phyloP scores from a whole-genome alignment of 2,797 vertebrate species.

The Acanthurus leucopareius region DNA sequence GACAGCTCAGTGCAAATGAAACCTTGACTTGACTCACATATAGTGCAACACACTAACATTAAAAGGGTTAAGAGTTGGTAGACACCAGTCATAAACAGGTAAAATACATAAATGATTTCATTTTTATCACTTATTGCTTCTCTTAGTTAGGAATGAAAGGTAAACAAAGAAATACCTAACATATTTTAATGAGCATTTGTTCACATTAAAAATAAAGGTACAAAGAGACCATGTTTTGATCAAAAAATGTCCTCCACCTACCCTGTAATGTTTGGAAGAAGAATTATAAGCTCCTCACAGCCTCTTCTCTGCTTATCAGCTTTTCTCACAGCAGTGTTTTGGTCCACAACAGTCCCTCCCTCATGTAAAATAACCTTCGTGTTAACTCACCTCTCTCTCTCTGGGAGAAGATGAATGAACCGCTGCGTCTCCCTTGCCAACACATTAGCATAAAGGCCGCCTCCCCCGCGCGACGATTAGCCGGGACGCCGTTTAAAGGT shows the following conservation, averaged over 20 bases:
- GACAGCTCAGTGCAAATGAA: background rate
- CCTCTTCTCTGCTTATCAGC: conserved; percentile 21
- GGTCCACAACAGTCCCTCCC: conserved; percentile 57
- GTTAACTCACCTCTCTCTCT: conserved; percentile 64
- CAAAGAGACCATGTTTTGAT: conserved; percentile 3
- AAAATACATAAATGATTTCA: conserved; percentile 1
- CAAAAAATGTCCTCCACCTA: conserved; percentile 57
- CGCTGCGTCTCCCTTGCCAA: conserved; percentile 84
- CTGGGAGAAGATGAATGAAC: conserved; percentile 84
- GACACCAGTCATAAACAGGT: background rate
- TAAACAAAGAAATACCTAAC: background rate
- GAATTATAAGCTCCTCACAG: conserved; percentile 41
- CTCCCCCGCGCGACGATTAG: conserved; percentile 67
- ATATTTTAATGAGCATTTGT: conserved; percentile 9
- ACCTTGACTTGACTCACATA: conserved; percentile 1
- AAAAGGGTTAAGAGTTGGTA: conserved; percentile 13
- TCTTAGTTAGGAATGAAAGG: conserved; percentile 5
- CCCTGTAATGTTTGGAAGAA: conserved; percentile 60
- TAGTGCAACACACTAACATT: background rate
- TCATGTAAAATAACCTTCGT: conserved; percentile 62
- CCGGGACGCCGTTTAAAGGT: background rate
- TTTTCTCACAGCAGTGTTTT: conserved; percentile 40
- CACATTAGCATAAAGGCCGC: conserved; percentile 79
- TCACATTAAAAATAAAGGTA: conserved; percentile 24
- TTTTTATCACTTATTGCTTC: conserved; percentile 23